Evolutionary conservation across 2,113 vertebrate species (phyloP).

Genomic region (Peromyscus polionotus): DNA sequence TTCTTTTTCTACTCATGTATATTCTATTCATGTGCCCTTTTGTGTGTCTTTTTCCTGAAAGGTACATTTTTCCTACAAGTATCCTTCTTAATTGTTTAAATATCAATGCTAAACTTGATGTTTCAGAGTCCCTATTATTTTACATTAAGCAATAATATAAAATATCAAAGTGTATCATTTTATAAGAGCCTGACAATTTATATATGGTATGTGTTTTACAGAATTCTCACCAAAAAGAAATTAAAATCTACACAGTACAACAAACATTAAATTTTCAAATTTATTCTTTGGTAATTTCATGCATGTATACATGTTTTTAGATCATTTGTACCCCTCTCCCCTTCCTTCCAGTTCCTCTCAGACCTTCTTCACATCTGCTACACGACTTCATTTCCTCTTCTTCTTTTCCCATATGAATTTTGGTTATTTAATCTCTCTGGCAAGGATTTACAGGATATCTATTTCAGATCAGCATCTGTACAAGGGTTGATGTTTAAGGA

Average conservation of each 20-base stretch:
- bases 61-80: background rate
- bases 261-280: background rate
- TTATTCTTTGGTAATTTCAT: background rate
- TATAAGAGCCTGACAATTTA: background rate
- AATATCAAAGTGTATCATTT: background rate
- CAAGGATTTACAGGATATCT: background rate
- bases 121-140: background rate
- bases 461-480: background rate
- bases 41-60: background rate
- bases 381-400: background rate
- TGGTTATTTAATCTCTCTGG: background rate
- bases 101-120: background rate
- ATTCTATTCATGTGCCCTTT: background rate
- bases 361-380: background rate
- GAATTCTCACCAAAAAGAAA: background rate
- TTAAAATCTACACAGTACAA: background rate
- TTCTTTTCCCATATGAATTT: background rate
- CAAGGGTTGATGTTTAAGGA: background rate
- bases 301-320: background rate
- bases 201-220: background rate
- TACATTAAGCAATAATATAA: background rate
- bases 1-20: background rate
- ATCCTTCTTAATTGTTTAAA: slow-evolving; percentile 22
- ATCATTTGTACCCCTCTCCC: no score
- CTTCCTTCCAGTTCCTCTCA: background rate